phyloP scores from a whole-genome alignment of 2,888 invertebrate species.

The Megamerina dolium region DNA sequence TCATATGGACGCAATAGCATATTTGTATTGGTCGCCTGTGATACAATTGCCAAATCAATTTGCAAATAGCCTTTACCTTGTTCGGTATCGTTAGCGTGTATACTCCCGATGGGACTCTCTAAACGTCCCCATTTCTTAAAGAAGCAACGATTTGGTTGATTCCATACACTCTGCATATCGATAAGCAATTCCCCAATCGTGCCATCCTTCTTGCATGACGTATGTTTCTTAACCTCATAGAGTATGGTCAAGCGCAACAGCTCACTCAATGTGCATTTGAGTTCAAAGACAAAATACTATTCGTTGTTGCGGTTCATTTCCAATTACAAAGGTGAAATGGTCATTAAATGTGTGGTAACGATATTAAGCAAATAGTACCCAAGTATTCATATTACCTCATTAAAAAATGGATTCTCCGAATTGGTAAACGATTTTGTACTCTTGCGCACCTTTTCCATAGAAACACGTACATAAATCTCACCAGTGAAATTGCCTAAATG shows the following conservation, averaged over 20 bases:
- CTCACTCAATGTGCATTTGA: conserved; percentile 54
- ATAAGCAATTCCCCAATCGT: conserved; percentile 58
- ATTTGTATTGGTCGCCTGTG: conserved; percentile 41
- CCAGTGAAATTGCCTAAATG: conserved; percentile 53
- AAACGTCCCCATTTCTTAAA: conserved; percentile 83
- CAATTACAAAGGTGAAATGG: background rate
- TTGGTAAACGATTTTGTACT: conserved; percentile 55
- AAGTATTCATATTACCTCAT: conserved; percentile 57
- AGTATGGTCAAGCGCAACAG: conserved; percentile 56
- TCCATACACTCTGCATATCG: conserved; percentile 67
- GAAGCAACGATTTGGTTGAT: conserved; percentile 71
- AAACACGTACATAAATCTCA: conserved; percentile 59
- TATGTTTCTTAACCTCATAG: conserved; percentile 55
- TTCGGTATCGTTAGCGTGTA: background rate
- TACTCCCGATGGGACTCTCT: conserved; percentile 54
- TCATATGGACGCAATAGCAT: conserved; percentile 14
- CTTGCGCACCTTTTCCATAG: conserved; percentile 57
- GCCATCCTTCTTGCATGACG: conserved; percentile 50
- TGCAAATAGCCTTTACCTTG: conserved; percentile 68
- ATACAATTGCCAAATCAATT: conserved; percentile 69
- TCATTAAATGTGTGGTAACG: background rate
- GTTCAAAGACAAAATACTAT: conserved; percentile 66
- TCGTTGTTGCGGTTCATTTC: no score
- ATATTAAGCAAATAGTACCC: background rate
- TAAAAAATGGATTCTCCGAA: conserved; percentile 60